phyloP scores from a whole-genome alignment of 2,888 invertebrate genomes.

The Orchestes rusci region DNA sequence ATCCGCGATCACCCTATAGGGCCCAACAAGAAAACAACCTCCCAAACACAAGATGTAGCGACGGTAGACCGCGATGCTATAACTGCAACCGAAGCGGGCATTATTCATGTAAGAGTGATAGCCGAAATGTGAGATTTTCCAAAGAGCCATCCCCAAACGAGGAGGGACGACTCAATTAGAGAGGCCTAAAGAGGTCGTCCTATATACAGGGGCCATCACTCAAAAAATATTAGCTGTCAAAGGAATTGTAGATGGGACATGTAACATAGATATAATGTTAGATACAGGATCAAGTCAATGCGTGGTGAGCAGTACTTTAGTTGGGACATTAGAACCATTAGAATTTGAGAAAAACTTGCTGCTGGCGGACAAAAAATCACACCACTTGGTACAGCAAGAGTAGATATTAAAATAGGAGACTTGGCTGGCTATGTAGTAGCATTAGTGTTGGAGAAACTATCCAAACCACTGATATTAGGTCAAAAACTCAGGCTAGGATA shows the following conservation, averaged over 20 bases:
- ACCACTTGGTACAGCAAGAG: not conserved
- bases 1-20: too few species aligned
- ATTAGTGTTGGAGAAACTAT: not conserved
- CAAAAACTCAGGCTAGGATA: not conserved
- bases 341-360: not conserved
- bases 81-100: too few species aligned
- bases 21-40: too few species aligned
- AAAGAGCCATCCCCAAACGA: not conserved
- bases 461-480: not conserved
- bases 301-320: not conserved
- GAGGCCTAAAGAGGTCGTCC: too few species aligned
- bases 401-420: not conserved
- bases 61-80: too few species aligned
- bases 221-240: not conserved
- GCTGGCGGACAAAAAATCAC: not conserved
- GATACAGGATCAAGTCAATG: not conserved
- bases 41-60: too few species aligned
- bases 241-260: not conserved
- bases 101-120: too few species aligned
- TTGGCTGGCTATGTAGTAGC: not conserved
- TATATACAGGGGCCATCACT: not conserved
- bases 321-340: not conserved
- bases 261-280: not conserved
- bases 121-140: too few species aligned
- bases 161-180: not conserved